A percentile compares a stretch with the other conserved stretches of the same genome.
Evolutionary conservation across 1,140 invertebrate species (phyloP).

Genomic region (Drosophila sp.): DNA sequence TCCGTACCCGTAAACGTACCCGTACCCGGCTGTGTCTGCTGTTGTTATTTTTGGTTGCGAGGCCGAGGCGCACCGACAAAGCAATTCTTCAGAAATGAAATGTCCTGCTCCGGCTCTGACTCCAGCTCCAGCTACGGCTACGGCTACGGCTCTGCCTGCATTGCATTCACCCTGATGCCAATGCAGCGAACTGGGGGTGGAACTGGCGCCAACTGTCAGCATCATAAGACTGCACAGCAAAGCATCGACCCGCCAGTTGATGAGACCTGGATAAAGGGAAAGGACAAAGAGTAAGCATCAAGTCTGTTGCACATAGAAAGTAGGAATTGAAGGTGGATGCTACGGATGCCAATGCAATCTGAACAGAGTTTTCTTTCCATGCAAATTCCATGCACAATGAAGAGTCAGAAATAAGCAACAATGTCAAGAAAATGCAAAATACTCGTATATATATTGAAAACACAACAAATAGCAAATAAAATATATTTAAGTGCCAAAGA

Average conservation of each 20-base stretch:
- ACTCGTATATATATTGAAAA: background rate
- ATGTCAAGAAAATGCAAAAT: background rate
- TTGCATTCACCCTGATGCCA: slow-evolving; percentile 56
- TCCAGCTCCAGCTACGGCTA: slow-evolving; percentile 28
- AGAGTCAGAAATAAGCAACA: background rate
- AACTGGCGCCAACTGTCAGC: slow-evolving; percentile 74
- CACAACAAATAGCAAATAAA: slow-evolving; percentile 49
- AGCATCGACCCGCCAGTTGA: background rate
- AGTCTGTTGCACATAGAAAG: slow-evolving; percentile 37
- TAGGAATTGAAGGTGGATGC: background rate
- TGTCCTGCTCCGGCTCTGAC: slow-evolving; percentile 61
- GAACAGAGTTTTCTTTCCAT: slow-evolving; percentile 51
- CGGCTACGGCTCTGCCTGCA: slow-evolving; percentile 47
- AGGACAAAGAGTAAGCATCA: slow-evolving; percentile 74
- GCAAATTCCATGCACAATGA: background rate
- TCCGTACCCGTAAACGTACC: slow-evolving; percentile 11
- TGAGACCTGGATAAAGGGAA: background rate
- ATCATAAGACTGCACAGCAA: slow-evolving; percentile 68
- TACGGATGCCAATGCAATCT: slow-evolving; percentile 64
- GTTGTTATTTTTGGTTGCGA: slow-evolving; percentile 59
- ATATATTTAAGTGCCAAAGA: slow-evolving; percentile 56
- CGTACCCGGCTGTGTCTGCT: slow-evolving; percentile 31
- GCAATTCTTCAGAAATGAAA: slow-evolving; percentile 84
- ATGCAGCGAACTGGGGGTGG: slow-evolving; percentile 19
- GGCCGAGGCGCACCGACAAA: slow-evolving; percentile 59